phyloP scores from a whole-genome alignment of 2,797 vertebrate species.

The Cuculus canorus region DNA sequence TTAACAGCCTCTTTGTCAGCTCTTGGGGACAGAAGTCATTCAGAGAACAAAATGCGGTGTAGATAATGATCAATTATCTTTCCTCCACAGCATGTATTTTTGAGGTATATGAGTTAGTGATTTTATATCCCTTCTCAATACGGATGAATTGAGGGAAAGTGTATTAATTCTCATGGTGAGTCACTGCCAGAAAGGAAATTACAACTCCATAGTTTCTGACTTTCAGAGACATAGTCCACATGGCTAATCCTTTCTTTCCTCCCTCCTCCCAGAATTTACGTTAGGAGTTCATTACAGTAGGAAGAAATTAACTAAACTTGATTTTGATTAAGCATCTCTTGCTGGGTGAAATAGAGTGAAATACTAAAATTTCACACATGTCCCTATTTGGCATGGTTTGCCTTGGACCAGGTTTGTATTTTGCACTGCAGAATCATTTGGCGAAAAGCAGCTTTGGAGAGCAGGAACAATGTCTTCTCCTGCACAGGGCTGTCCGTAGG shows the following conservation, averaged over 20 bases:
- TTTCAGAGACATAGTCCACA: background rate
- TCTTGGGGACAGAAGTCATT: background rate
- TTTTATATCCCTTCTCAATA: background rate
- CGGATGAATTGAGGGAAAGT: background rate
- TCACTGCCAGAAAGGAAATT: constrained; percentile 32
- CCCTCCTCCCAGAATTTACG: background rate
- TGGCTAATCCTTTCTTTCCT: constrained; percentile 32
- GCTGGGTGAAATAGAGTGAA: background rate
- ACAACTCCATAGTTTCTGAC: background rate
- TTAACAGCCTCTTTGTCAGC: background rate
- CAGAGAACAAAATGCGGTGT: background rate
- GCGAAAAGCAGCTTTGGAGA: background rate
- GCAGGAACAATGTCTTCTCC: background rate
- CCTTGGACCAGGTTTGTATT: background rate
- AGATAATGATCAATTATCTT: background rate
- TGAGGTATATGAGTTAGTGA: background rate
- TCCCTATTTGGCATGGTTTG: background rate
- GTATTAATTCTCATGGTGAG: background rate
- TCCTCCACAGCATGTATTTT: background rate
- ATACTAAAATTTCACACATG: background rate
- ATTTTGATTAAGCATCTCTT: background rate
- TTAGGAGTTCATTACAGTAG: constrained; percentile 12
- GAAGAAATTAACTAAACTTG: background rate
- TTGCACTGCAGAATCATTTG: background rate
- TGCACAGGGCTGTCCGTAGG: rapidly evolving